Conservation (phyloP, 2,797 vertebrate species). For the Podarcis lilfordi region DNA sequence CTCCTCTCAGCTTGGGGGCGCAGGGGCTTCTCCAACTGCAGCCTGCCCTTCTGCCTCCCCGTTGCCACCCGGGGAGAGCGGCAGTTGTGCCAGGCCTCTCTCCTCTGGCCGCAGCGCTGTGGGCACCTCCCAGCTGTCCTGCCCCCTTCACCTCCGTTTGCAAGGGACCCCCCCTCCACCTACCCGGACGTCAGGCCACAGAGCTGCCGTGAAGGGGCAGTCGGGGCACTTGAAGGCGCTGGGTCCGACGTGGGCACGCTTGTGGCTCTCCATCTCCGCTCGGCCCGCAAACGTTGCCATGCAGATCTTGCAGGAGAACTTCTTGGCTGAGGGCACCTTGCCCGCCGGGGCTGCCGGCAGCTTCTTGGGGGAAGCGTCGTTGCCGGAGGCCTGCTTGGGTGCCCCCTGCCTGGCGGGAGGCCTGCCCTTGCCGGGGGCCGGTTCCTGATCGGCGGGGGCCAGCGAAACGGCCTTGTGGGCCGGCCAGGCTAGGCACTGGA, state of each 20-base stretch:
- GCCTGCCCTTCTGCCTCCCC: not conserved
- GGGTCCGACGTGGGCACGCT: slow-evolving; percentile 92
- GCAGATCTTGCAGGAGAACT: slow-evolving; percentile 97
- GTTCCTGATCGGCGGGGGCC: slow-evolving; percentile 61
- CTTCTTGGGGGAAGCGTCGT: slow-evolving; percentile 81
- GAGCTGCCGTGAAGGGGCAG: slow-evolving; percentile 88
- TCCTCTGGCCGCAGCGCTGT: no score
- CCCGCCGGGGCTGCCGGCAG: slow-evolving; percentile 74
- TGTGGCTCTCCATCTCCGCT: slow-evolving; percentile 99
- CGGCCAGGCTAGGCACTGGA: slow-evolving; percentile 73
- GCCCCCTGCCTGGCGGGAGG: slow-evolving; percentile 16
- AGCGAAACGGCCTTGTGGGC: slow-evolving; percentile 64
- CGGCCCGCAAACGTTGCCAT: slow-evolving; percentile 92
- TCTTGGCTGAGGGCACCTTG: slow-evolving; percentile 86
- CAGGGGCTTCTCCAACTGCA: not conserved
- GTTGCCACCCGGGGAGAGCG: not conserved
- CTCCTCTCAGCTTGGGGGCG: no score
- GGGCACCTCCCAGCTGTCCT: not conserved
- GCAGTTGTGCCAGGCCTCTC: not conserved
- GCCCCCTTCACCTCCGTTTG: not conserved
- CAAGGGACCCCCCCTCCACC: slow-evolving; percentile 37
- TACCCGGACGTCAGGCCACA: slow-evolving; percentile 95
- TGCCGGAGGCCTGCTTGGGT: slow-evolving; percentile 52
- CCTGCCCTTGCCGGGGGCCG: slow-evolving; percentile 45
- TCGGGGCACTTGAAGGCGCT: slow-evolving; percentile 96